These are phyloP conservation scores for Prorops nasuta DNA, from an alignment of 1,140 invertebrate species.

Conservation along the genomic window DNA sequence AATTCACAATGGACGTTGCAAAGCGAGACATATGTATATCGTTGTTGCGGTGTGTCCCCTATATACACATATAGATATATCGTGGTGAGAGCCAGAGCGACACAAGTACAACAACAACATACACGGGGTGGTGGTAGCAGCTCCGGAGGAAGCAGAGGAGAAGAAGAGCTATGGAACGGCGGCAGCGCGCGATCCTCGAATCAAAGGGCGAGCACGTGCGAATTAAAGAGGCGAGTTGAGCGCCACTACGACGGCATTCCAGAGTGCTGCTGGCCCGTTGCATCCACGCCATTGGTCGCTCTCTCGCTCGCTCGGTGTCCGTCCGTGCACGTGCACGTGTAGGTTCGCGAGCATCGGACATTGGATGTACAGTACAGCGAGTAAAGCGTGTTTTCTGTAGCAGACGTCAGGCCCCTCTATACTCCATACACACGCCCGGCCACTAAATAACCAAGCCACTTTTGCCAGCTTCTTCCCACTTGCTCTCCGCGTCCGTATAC, in stretches of 20 bases:
- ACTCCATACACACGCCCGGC: conserved; percentile 24
- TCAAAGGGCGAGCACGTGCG: conserved; percentile 35
- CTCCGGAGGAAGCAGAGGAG: background rate
- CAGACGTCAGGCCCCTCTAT: conserved; percentile 30
- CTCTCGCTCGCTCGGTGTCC: background rate
- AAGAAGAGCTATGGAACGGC: background rate
- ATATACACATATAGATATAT: background rate
- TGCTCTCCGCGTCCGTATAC: too few species aligned
- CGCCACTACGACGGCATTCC: conserved; percentile 57
- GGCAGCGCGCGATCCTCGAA: background rate
- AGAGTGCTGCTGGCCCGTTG: conserved; percentile 44
- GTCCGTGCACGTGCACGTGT: conserved; percentile 35
- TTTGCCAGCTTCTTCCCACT: conserved; percentile 7
- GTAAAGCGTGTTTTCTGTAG: conserved; percentile 32
- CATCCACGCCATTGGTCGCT: conserved; percentile 36
- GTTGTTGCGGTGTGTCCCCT: background rate
- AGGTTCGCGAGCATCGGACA: conserved; percentile 12
- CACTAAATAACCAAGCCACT: conserved; percentile 31
- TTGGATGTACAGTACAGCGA: conserved; percentile 17
- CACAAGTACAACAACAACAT: too few species aligned
- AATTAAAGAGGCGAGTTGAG: conserved; percentile 54
- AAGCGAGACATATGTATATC: background rate
- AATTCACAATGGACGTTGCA: too few species aligned
- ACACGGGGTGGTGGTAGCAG: too few species aligned
- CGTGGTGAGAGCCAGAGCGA: too few species aligned